phyloP scores from a whole-genome alignment of 2,888 invertebrate species.

The Meandrusa payeni region DNA sequence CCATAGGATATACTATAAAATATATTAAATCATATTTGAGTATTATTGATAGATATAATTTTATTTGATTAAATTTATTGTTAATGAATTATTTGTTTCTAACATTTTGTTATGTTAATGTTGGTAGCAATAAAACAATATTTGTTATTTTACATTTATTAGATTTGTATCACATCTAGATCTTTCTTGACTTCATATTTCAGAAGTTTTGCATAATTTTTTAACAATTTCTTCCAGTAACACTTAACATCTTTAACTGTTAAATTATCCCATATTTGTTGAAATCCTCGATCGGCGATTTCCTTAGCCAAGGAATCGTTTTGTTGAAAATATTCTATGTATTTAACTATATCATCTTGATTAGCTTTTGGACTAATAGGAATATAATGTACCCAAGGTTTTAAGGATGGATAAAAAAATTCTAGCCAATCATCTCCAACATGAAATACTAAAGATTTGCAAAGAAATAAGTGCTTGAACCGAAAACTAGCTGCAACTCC shows the following conservation, averaged over 20 bases:
- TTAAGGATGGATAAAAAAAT: constrained; percentile 94
- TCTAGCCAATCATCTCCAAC: constrained; percentile 97
- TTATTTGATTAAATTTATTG: too few relatives aligned
- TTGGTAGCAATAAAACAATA: constrained; percentile 6
- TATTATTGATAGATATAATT: too few relatives aligned
- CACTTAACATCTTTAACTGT: constrained; percentile 90
- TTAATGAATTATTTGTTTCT: too few relatives aligned
- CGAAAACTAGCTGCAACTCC: constrained; percentile 98
- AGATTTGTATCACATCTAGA: constrained; percentile 80
- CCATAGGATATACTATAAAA: too few relatives aligned
- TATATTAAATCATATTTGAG: too few relatives aligned
- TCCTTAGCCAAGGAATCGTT: constrained; percentile 87
- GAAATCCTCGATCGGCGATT: constrained; percentile 91
- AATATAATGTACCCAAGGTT: constrained; percentile 97
- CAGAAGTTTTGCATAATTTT: constrained; percentile 86
- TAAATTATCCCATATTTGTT: constrained; percentile 92
- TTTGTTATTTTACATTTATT: constrained; percentile 61
- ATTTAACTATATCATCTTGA: constrained; percentile 84
- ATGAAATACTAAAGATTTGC: constrained; percentile 95
- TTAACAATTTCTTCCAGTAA: constrained; percentile 92
- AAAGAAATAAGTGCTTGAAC: constrained; percentile 96
- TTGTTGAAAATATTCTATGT: constrained; percentile 87
- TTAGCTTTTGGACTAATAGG: constrained; percentile 86
- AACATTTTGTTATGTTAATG: too few relatives aligned
- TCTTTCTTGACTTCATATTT: constrained; percentile 84